These are phyloP conservation scores for Charaxes varanes DNA, from an alignment of 1,140 invertebrate genomes.

Conservation along the genomic window DNA sequence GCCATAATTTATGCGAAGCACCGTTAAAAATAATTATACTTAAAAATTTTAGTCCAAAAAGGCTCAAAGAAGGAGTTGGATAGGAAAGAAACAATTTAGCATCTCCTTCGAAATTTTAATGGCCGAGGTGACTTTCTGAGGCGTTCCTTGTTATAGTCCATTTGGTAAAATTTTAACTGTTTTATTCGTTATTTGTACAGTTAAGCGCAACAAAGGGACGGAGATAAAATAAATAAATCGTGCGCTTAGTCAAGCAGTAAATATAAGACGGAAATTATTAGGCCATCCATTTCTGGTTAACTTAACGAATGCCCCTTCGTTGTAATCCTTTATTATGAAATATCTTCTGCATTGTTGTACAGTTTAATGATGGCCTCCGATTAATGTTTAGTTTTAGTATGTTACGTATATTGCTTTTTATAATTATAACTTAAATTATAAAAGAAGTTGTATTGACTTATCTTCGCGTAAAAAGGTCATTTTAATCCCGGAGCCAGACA, in stretches of 20 bases:
- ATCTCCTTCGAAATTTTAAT: constrained; percentile 36
- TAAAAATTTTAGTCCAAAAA: constrained; percentile 10
- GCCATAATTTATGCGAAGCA: constrained; percentile 2
- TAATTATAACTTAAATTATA: too few species aligned
- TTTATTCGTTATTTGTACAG: constrained; percentile 47
- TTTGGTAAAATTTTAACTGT: constrained; percentile 50
- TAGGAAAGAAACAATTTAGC: constrained; percentile 14
- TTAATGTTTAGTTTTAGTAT: too few species aligned
- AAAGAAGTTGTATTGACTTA: too few species aligned
- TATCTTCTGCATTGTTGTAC: too few species aligned
- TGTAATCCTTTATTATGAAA: constrained; percentile 11
- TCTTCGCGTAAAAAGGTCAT: too few species aligned
- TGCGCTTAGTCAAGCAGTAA: constrained; percentile 32
- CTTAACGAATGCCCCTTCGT: constrained; percentile 13
- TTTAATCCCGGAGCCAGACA: too few species aligned
- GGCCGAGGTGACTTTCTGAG: constrained; percentile 25
- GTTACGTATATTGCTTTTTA: too few species aligned
- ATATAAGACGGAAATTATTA: constrained; percentile 24
- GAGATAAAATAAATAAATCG: constrained; percentile 58
- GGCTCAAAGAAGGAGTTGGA: constrained; percentile 12
- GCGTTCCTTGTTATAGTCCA: constrained; percentile 45
- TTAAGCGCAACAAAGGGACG: constrained; percentile 47
- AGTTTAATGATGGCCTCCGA: too few species aligned
- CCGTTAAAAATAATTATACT: constrained; percentile 6
- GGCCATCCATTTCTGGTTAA: constrained; percentile 15